phyloP scores from a whole-genome alignment of 2,797 vertebrate genomes.

The Phoeniculus purpureus region DNA sequence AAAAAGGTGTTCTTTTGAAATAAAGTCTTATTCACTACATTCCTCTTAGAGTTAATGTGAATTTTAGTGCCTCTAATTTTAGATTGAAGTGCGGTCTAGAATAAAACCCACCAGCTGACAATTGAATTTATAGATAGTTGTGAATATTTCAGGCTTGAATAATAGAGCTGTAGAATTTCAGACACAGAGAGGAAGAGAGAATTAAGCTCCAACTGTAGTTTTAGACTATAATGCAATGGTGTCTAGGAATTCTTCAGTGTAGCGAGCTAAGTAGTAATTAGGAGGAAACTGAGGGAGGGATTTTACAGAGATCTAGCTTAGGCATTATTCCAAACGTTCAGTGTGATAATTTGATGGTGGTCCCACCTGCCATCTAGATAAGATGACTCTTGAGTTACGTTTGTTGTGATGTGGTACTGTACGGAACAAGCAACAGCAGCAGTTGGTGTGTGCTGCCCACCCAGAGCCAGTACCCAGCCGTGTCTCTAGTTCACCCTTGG shows the following conservation, averaged over 20 bases:
- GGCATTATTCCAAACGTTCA: conserved; percentile 45
- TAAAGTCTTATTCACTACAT: conserved; percentile 89
- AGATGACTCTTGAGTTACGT: conserved; percentile 10
- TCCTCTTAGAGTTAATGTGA: conserved; percentile 91
- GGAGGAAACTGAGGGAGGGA: conserved; percentile 65
- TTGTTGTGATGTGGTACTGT: not conserved
- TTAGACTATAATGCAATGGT: conserved; percentile 79
- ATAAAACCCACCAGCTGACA: conserved; percentile 90
- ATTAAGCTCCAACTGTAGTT: conserved; percentile 83
- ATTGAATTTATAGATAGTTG: conserved; percentile 97
- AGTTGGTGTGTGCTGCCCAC: not conserved
- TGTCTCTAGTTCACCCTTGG: not conserved
- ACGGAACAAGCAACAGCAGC: not conserved
- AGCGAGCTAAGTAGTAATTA: conserved; percentile 80
- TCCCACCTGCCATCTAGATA: not conserved
- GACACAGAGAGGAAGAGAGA: conserved; percentile 81
- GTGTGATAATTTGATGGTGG: conserved; percentile 36
- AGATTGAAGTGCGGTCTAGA: conserved; percentile 89
- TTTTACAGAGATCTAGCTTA: conserved; percentile 62
- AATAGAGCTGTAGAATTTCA: conserved; percentile 92
- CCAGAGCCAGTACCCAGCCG: not conserved
- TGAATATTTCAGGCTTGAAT: conserved; percentile 94
- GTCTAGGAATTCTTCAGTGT: conserved; percentile 76
- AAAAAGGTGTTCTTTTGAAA: conserved; percentile 94
- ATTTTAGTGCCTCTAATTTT: conserved; percentile 95